Conservation (phyloP, 53 echinoderm and acorn worm species). For the Paracentrotus lividus region DNA sequence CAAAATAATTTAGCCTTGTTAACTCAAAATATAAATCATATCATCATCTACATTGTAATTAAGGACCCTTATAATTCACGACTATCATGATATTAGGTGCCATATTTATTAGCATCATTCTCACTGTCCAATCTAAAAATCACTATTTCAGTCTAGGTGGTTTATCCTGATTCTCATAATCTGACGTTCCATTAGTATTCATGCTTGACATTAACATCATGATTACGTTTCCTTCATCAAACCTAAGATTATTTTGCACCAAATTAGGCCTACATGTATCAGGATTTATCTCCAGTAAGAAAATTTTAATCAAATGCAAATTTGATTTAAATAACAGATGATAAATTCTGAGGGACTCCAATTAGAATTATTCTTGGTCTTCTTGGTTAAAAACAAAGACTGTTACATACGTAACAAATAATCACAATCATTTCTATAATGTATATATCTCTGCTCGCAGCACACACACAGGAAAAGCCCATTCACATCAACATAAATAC, state of each 20-base stretch:
- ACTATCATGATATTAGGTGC: neutral
- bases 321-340: neutral
- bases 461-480: slow-evolving; percentile 25
- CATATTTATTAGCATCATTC: neutral
- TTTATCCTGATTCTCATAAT: neutral
- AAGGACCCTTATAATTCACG: too few relatives aligned
- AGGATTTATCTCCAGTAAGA: neutral
- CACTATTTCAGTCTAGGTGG: neutral
- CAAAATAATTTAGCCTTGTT: too few relatives aligned
- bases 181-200: neutral
- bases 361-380: neutral
- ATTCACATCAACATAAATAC: slow-evolving; percentile 31
- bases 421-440: neutral
- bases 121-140: neutral
- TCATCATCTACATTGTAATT: too few relatives aligned
- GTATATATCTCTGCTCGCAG: slow-evolving; percentile 8
- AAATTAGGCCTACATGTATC: neutral
- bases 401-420: neutral
- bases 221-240: neutral
- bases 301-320: neutral
- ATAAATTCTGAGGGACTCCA: neutral
- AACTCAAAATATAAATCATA: too few relatives aligned
- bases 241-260: neutral
- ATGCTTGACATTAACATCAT: neutral
- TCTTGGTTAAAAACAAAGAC: neutral